Evolutionary conservation across 2,888 invertebrate genomes (phyloP).

Genomic region (Cerastis rubricosa): DNA sequence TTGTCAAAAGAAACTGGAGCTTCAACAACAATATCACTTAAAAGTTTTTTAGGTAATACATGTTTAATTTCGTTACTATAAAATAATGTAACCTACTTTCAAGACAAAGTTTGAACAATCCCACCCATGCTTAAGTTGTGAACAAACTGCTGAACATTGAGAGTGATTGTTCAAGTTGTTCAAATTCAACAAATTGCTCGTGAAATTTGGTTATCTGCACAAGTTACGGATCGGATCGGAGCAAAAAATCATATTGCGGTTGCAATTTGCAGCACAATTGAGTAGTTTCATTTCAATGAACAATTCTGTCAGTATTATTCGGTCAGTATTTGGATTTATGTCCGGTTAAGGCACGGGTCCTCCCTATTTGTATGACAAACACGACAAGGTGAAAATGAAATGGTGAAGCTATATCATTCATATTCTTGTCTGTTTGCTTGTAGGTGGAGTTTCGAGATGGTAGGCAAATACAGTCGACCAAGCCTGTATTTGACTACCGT

Average conservation of each 20-base stretch:
- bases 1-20: neutral
- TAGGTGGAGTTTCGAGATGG: neutral
- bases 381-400: neutral
- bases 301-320: neutral
- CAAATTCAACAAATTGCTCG: neutral
- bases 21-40: neutral
- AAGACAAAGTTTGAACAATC: neutral
- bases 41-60: neutral
- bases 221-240: neutral
- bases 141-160: conserved; percentile 6
- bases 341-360: neutral
- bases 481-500: no score
- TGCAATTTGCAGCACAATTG: conserved; percentile 5
- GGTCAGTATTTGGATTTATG: no score
- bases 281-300: neutral
- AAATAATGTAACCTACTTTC: neutral
- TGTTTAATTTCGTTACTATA: neutral
- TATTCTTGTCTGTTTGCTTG: neutral
- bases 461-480: no score
- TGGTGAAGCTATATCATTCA: neutral
- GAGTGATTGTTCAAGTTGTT: conserved; percentile 3
- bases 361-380: neutral
- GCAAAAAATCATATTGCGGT: no score
- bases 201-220: conserved; percentile 1
- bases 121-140: neutral